Conservation (phyloP, 30 jellyfish, hydroid and myxozoan genomes). For the Aurelia coerulea region DNA sequence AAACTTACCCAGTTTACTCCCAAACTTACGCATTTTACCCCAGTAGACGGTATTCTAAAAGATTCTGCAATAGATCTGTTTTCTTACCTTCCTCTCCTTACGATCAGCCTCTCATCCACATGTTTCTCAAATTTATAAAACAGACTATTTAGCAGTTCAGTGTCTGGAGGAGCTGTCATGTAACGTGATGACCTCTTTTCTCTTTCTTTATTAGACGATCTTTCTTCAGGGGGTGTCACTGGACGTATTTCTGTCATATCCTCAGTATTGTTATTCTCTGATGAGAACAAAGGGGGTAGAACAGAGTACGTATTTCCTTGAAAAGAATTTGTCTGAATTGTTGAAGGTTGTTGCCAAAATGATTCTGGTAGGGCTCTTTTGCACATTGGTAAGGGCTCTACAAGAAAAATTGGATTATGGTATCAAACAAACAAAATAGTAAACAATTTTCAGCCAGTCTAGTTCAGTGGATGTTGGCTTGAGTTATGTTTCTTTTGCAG, state of each 20-base stretch:
- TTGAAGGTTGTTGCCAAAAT: conserved; percentile 83
- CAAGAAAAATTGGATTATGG: background rate
- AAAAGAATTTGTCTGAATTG: conserved; percentile 76
- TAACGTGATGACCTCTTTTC: conserved; percentile 24
- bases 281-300: conserved; percentile 87
- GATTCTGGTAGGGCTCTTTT: conserved; percentile 87
- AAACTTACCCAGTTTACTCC: too few relatives aligned
- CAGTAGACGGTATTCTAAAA: too few relatives aligned
- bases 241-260: conserved; percentile 82
- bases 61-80: too few relatives aligned
- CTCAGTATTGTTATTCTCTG: conserved; percentile 64
- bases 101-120: conserved; percentile 74
- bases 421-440: too few relatives aligned
- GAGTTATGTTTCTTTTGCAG: too few relatives aligned
- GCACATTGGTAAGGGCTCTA: conserved; percentile 89
- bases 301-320: conserved; percentile 73
- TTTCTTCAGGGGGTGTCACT: conserved; percentile 92
- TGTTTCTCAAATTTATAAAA: conserved; percentile 76
- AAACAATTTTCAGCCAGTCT: too few relatives aligned
- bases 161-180: conserved; percentile 68
- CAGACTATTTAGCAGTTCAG: conserved; percentile 78
- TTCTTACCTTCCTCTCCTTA: conserved; percentile 88
- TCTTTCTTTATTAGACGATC: background rate
- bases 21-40: too few relatives aligned
- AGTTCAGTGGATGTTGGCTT: too few relatives aligned